A percentile compares a stretch with the other conserved stretches of the same genome.
These are phyloP conservation scores for Rhadina sibilatrix DNA, from an alignment of 2,113 vertebrate species.

Conservation along the genomic window DNA sequence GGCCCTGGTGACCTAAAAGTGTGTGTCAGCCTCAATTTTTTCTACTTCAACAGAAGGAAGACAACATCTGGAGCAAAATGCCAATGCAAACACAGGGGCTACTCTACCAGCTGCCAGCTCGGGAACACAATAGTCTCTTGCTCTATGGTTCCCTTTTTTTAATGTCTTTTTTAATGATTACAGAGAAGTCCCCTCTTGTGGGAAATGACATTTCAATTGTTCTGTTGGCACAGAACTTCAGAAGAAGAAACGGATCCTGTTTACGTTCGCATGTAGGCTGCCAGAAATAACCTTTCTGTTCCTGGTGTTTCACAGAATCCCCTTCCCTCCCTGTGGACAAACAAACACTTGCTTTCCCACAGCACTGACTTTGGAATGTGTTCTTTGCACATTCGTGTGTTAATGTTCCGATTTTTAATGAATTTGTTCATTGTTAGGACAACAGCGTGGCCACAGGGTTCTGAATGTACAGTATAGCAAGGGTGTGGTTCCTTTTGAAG, in stretches of 20 bases:
- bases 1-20: conserved; percentile 33
- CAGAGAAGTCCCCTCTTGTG: conserved; percentile 46
- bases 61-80: conserved; percentile 67
- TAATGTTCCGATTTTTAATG: conserved; percentile 64
- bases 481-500: conserved; percentile 55
- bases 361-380: conserved; percentile 72
- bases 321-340: conserved; percentile 59
- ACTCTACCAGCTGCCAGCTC: conserved; percentile 53
- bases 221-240: conserved; percentile 54
- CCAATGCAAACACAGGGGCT: conserved; percentile 63
- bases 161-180: conserved; percentile 54
- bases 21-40: conserved; percentile 61
- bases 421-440: conserved; percentile 75
- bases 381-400: conserved; percentile 64
- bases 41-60: conserved; percentile 68
- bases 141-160: conserved; percentile 63
- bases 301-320: conserved; percentile 54
- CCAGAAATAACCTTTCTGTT: conserved; percentile 59
- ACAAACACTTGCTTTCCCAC: conserved; percentile 69
- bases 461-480: conserved; percentile 72
- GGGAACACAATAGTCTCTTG: conserved; percentile 61
- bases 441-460: conserved; percentile 71
- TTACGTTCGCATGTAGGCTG: conserved; percentile 52
- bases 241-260: conserved; percentile 41
- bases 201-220: conserved; percentile 65